Conservation (phyloP, 2,888 invertebrate genomes). For the Melinaea marsaeus region DNA sequence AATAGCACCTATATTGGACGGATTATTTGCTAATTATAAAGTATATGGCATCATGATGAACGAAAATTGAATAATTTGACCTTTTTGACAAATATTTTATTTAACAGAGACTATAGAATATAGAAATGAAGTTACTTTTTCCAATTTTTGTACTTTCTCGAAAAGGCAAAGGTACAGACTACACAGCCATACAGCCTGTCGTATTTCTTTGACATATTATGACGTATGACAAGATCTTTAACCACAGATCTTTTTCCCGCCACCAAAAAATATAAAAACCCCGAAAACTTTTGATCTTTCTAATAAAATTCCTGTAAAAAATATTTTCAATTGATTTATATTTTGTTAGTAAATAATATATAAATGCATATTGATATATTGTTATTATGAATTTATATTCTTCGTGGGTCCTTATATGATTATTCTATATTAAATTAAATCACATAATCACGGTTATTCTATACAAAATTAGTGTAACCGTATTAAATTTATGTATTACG, state of each 20-base stretch:
- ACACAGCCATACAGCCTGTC: too few species aligned
- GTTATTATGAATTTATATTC: not conserved
- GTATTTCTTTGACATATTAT: too few species aligned
- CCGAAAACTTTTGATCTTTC: conserved; percentile 8
- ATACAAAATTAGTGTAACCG: conserved; percentile 11
- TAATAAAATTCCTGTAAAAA: not conserved
- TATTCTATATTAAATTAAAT: conserved; percentile 15
- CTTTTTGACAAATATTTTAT: not conserved
- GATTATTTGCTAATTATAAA: conserved; percentile 48
- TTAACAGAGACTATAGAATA: too few species aligned
- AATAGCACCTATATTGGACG: conserved; percentile 69
- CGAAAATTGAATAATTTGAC: conserved; percentile 16
- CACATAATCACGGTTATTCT: conserved; percentile 15
- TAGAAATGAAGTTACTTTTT: too few species aligned
- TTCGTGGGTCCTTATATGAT: conserved; percentile 5
- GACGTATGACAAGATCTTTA: conserved; percentile 17
- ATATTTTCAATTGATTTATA: not conserved
- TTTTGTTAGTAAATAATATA: conserved; percentile 1
- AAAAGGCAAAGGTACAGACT: too few species aligned
- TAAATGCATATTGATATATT: conserved; percentile 2
- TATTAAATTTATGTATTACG: conserved; percentile 49
- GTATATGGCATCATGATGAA: conserved; percentile 64
- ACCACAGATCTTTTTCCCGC: conserved; percentile 45
- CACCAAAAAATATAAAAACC: conserved; percentile 44
- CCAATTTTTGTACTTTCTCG: too few species aligned